Evolutionary conservation across 2,113 vertebrate species (phyloP), one percentile per base, ranked within the genome.

Genomic region (Anguilla japonica): DNA sequence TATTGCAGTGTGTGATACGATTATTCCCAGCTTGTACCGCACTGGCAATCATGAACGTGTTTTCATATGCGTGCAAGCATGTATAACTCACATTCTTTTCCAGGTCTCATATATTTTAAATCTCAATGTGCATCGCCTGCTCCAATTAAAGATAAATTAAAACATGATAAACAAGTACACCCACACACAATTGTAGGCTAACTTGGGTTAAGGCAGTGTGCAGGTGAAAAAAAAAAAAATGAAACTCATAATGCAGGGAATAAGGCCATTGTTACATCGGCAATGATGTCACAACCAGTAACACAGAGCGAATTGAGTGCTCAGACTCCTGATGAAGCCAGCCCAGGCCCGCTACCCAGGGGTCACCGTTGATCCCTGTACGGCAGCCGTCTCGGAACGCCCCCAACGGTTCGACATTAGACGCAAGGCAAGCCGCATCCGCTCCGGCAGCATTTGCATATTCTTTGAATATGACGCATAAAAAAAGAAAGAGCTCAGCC

Each of bases 321-420:
- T 81, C 79, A 80, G 81, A 43, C n/a, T n/a, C 18, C 11, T 13
- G 9, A 26, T 46, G 43, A 20, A n/a, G n/a, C 87, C 43, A 34
- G 75, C 18, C 82, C 56, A 2, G 26, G 81, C 79, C 92, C 85
- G 86, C 91, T 83, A 83, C 94, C 93, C 94, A 94, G 92, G 92
- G 22, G 41, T 79, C 13, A 79, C 87, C 85, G 90, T 90, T 91
- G 95, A 94, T 90, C n/a, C 92, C 90, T 89, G 92, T 91, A 92
- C 95, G 95, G 96, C 97, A 95, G 95, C 91, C 95, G 95, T 96
- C 96, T 94, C 89, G 95, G 3, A 67, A 67, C 22, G 18, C 22
- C 60, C 20, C 22, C 96, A 96, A 97, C 97, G 97, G 97, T 97
- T 97, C 97, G 96, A 97, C 92, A 96, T 96, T 95, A 96, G 95